Evolutionary conservation across 2,888 invertebrate genomes (phyloP), one percentile per base, ranked within the genome.

Genomic region (Dryobotodes eremita): DNA sequence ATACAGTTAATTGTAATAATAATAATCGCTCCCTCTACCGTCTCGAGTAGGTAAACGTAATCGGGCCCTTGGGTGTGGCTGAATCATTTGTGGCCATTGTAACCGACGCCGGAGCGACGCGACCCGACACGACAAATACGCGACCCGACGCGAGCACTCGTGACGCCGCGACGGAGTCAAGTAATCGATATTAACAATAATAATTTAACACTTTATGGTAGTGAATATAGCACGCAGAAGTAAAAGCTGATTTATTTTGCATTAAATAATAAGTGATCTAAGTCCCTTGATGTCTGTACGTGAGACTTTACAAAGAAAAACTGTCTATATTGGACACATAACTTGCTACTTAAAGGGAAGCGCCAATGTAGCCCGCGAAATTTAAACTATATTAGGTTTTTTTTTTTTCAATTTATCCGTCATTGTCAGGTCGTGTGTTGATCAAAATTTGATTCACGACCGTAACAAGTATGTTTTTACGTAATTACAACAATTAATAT

Each of bases 71-170:
- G 94, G 94, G 95, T 89, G 94, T 90, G 91, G 90, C 89, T 92
- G 93, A 95, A 95, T 95, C 93, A 93, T 91, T 94, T 92, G 94
- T 93, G 92, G 92, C 93, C 68, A 84, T 75, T 84, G 80, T 69
- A 62, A 42, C 10, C 48, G 59, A 50, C 64, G 61, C 65, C 26
- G 55, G 48, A 42, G 20, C 57, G 46, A 53, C 50, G 7, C 57
- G 31, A 53, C 31, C 20, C 57, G 48, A 57, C 26, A 50, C 48
- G 74, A 55, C 7, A 8, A 36, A 70, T 59, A 64, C 26, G 48
- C 55, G 65, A 75, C n/a, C 7, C 65, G 68, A 62, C 50, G 36
- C 64, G 17, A 23, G 6, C 50, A 46, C 23, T 55, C 46, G 26
- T 61, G 36, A 55, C 46, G 93, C 92, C 91, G 91, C 92, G 71